These are phyloP conservation scores for Harlomillsia oculata DNA, from an alignment of 1,140 invertebrate species.

Conservation along the genomic window DNA sequence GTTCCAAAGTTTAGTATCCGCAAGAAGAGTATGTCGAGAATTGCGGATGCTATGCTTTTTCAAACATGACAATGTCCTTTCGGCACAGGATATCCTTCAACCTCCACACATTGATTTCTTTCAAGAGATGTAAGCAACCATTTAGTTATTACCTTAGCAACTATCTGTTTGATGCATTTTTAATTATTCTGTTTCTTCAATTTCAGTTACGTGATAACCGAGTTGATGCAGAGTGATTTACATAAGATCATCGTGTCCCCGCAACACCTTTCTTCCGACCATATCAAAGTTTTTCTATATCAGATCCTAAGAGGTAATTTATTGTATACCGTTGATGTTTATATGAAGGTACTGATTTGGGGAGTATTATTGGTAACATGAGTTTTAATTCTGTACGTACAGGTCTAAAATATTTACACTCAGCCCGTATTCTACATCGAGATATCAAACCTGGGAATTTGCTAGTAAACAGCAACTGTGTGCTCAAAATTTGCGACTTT, in stretches of 20 bases:
- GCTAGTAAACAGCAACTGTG: conserved; percentile 96
- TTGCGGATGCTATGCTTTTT: conserved; percentile 99
- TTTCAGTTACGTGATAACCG: conserved; percentile 94
- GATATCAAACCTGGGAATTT: conserved; percentile 99
- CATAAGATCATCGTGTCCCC: conserved; percentile 99
- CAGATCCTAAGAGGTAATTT: conserved; percentile 93
- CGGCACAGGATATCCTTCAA: conserved; percentile 89
- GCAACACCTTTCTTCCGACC: conserved; percentile 93
- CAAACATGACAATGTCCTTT: conserved; percentile 98
- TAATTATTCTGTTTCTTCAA: conserved; percentile 2
- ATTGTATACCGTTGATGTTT: too few species aligned
- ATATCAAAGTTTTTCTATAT: conserved; percentile 99
- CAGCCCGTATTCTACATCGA: conserved; percentile 90
- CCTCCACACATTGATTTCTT: conserved; percentile 95
- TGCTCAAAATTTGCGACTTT: conserved; percentile 98
- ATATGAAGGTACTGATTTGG: too few species aligned
- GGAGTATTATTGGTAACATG: too few species aligned
- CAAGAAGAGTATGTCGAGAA: conserved; percentile 95
- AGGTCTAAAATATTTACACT: conserved; percentile 97
- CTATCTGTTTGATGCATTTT: too few species aligned
- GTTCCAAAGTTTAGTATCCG: conserved; percentile 97
- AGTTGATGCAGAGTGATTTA: conserved; percentile 97
- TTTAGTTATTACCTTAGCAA: background rate
- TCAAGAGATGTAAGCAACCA: conserved; percentile 85
- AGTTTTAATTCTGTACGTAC: conserved; percentile 33